Evolutionary conservation across 2,797 vertebrate species (phyloP), one percentile per base, ranked within the genome.

Genomic region (Anomalospiza imberbis): DNA sequence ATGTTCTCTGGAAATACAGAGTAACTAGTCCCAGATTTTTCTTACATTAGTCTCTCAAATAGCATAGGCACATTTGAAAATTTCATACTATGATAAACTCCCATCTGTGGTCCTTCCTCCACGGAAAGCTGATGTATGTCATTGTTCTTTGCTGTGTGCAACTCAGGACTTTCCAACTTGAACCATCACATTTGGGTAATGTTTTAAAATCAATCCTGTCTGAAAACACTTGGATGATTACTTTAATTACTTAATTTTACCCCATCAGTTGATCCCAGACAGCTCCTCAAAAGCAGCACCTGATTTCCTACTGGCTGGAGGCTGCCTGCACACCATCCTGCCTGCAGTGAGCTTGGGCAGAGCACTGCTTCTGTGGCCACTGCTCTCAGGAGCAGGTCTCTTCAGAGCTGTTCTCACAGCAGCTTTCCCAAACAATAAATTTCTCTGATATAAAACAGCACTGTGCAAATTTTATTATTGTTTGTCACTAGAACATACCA

Each of bases 401-500:
- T 61, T 80, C 57, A 60, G 61, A 65, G 38, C 67, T 81, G 4
- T 57, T 88, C 67, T 73, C 40, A 79, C 1, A 4, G 29, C 74
- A 89, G 53, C 45, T 95, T 91, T 90, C 48, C 65, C 61, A 91
- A 66, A 79, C 53, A 85, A 48, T 71, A 68, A 65, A 85, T 87
- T 87, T 63, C 42, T 83, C 67, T 85, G 71, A 82, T 72, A 55
- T 31, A 70, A 82, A 95, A 34, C 47, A 86, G 66, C 19, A 6
- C 78, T 2, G 5, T 36, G 32, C 50, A 83, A 47, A 85, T 89
- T 88, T 88, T 83, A 74, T 79, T 85, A 13, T 50, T 71, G 60
- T 67, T 7, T 77, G 42, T 71, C 54, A 47, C 38, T 57, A 72
- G 17, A 36, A 57, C 31, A 36, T 65, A 61, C 26, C 58, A 75